These are phyloP conservation scores for Willisornis vidua DNA, from an alignment of 2,113 vertebrate genomes.

Conservation along the genomic window DNA sequence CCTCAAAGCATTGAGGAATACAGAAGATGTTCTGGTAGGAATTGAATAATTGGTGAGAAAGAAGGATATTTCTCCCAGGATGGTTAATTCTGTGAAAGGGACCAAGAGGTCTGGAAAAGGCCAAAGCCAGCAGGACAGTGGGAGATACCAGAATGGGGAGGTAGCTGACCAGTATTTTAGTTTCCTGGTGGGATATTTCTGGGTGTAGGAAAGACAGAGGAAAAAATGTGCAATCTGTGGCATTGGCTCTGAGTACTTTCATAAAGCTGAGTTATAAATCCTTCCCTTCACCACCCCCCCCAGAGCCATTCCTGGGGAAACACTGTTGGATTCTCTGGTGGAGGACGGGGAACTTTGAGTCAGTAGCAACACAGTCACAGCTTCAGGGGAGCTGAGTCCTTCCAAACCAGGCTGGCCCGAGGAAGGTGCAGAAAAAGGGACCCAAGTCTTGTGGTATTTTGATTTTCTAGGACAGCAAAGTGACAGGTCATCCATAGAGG, in stretches of 20 bases:
- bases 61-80: not conserved
- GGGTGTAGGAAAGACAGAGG: not conserved
- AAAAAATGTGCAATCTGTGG: not conserved
- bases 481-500: accelerated
- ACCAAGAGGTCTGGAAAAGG: not conserved
- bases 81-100: not conserved
- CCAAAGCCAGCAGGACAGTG: not conserved
- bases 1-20: not conserved
- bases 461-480: not conserved
- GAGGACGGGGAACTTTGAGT: not conserved
- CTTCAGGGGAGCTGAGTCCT: not conserved
- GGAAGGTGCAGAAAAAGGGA: not conserved
- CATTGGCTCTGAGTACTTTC: not conserved
- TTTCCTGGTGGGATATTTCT: not conserved
- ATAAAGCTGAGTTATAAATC: not conserved
- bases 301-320: not conserved
- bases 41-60: not conserved
- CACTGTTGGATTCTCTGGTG: not conserved
- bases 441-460: accelerated
- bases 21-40: not conserved
- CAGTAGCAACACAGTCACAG: accelerated
- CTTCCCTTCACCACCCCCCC: not conserved
- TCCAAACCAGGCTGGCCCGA: accelerated
- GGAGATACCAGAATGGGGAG: not conserved
- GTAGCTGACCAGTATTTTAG: not conserved